These are phyloP conservation scores for Agrilus planipennis DNA, from an alignment of 1,140 invertebrate species.

Conservation along the genomic window DNA sequence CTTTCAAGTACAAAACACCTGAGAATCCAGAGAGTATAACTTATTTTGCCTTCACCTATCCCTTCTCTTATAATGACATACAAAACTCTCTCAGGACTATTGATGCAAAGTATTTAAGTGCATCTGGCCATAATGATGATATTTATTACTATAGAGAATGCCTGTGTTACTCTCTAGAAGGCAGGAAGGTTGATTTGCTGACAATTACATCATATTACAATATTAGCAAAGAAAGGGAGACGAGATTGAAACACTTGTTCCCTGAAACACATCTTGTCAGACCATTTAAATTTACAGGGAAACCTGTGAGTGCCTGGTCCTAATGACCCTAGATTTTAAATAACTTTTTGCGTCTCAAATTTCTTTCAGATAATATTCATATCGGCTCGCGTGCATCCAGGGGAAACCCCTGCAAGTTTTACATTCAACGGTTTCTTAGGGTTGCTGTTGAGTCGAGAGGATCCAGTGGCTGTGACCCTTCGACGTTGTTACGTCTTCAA, in stretches of 20 bases:
- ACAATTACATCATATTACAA: constrained; percentile 79
- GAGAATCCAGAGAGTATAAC: constrained; percentile 60
- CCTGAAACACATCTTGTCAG: constrained; percentile 52
- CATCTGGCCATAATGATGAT: constrained; percentile 40
- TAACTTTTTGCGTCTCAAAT: not conserved
- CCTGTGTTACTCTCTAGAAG: constrained; percentile 71
- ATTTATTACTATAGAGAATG: constrained; percentile 82
- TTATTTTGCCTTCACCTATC: constrained; percentile 89
- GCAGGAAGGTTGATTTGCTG: constrained; percentile 70
- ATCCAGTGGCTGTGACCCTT: constrained; percentile 58
- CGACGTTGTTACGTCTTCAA: constrained; percentile 80
- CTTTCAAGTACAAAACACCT: constrained; percentile 64
- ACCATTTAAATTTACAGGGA: constrained; percentile 59
- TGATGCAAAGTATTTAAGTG: constrained; percentile 45
- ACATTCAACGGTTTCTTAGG: constrained; percentile 87
- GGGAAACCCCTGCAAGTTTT: constrained; percentile 89
- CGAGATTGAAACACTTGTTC: constrained; percentile 63
- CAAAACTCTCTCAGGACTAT: constrained; percentile 55
- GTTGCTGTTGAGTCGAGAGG: constrained; percentile 59
- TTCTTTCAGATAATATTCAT: constrained; percentile 63
- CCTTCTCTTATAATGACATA: constrained; percentile 74
- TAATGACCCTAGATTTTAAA: not conserved
- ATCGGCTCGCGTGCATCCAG: constrained; percentile 83
- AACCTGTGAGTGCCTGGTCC: constrained; percentile 51
- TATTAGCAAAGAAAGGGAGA: constrained; percentile 57